A percentile compares a stretch with the other conserved stretches of the same genome.
Evolutionary conservation across 37 sponge, comb jelly and placozoan species (phyloP).

Genomic region (Crambe crambe): DNA sequence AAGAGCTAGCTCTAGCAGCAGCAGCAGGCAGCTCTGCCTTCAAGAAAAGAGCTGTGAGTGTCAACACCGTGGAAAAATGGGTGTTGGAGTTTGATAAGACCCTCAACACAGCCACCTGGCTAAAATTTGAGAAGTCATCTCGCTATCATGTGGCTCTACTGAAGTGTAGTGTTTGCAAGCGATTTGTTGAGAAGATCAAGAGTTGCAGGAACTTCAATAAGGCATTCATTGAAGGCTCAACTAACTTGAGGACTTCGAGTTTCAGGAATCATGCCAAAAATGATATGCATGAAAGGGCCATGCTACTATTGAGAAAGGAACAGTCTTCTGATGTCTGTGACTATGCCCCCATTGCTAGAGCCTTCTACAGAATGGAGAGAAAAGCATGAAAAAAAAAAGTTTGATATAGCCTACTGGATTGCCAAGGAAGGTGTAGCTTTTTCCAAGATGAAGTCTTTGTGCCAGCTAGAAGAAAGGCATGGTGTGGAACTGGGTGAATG

Average conservation of each 20-base stretch:
- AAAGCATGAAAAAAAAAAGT: slow-evolving; percentile 14
- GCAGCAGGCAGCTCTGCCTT: neutral
- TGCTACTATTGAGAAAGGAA: slow-evolving; percentile 25
- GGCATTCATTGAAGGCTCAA: slow-evolving; percentile 54
- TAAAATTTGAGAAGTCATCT: slow-evolving; percentile 14
- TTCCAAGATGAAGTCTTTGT: slow-evolving; percentile 47
- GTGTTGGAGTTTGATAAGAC: slow-evolving; percentile 12
- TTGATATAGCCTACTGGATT: slow-evolving; percentile 48
- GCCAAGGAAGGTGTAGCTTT: slow-evolving; percentile 43
- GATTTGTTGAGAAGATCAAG: slow-evolving; percentile 17
- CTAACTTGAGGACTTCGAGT: slow-evolving; percentile 15
- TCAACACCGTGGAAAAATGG: slow-evolving; percentile 35
- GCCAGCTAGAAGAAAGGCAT: slow-evolving; percentile 56
- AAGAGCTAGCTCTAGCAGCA: neutral
- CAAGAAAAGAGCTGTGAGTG: slow-evolving; percentile 7
- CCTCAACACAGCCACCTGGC: slow-evolving; percentile 45
- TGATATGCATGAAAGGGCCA: slow-evolving; percentile 30
- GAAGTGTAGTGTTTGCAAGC: slow-evolving; percentile 19
- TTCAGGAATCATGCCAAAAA: slow-evolving; percentile 28
- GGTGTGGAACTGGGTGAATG: slow-evolving; percentile 46
- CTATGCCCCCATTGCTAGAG: slow-evolving; percentile 24
- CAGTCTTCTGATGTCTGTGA: neutral
- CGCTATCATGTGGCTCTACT: slow-evolving; percentile 20
- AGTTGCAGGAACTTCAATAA: slow-evolving; percentile 26
- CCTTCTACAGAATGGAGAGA: neutral